Conservation (phyloP, 2,888 invertebrate species). For the Venustoraphidia nigricollis region DNA sequence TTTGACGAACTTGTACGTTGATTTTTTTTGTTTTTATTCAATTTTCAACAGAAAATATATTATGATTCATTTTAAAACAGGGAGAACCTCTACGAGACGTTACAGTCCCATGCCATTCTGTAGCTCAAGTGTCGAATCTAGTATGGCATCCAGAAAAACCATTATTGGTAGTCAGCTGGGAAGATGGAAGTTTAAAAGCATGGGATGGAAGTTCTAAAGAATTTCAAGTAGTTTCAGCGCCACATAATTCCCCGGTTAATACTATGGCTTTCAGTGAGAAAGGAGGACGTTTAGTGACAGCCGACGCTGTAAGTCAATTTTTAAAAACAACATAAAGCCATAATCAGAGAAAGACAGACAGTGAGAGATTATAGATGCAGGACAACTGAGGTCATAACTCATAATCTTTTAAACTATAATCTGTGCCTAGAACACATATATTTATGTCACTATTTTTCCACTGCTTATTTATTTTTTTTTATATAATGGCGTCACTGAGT, state of each 20-base stretch:
- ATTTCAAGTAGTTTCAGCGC: conserved; percentile 48
- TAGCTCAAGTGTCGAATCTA: conserved; percentile 66
- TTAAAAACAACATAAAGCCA: not conserved
- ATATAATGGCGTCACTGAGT: no score
- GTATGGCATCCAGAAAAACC: conserved; percentile 82
- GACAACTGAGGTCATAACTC: no score
- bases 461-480: no score
- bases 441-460: no score
- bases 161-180: conserved; percentile 78
- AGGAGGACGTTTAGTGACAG: conserved; percentile 74
- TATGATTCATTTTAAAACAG: conserved; percentile 27
- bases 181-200: conserved; percentile 76
- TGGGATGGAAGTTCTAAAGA: conserved; percentile 58
- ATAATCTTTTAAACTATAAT: no score
- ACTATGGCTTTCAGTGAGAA: conserved; percentile 56
- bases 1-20: conserved; percentile 67
- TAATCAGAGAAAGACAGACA: no score
- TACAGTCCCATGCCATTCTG: conserved; percentile 56
- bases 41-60: conserved; percentile 7
- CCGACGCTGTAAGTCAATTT: conserved; percentile 49
- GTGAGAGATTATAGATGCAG: no score
- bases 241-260: conserved; percentile 51
- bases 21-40: conserved; percentile 7
- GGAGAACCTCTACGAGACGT: conserved; percentile 61
- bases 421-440: no score